Evolutionary conservation across 2,113 vertebrate species (phyloP).

Genomic region (Onychorhynchus coronatus): DNA sequence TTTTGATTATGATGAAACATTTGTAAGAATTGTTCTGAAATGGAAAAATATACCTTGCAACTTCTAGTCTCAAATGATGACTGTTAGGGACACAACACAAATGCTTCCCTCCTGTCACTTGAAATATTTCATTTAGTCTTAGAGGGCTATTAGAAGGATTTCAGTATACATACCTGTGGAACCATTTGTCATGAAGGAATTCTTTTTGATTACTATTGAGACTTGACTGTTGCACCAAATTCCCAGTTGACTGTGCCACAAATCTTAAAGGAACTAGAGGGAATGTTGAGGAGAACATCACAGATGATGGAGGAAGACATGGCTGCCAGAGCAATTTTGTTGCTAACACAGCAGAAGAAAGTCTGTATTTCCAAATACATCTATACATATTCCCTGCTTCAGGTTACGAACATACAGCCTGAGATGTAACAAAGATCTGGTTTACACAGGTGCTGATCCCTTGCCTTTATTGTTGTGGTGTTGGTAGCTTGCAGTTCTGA

Average conservation of each 20-base stretch:
- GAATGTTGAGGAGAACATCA: not conserved
- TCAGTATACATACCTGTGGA: not conserved
- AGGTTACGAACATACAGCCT: not conserved
- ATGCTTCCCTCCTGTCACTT: not conserved
- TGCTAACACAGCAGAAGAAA: not conserved
- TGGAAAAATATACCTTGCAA: not conserved
- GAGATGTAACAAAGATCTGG: not conserved
- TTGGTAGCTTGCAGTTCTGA: not conserved
- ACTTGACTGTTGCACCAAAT: not conserved
- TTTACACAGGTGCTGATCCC: not conserved
- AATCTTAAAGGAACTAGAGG: not conserved
- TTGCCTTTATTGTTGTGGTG: not conserved
- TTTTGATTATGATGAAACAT: not conserved
- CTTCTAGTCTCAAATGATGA: slow-evolving; percentile 4
- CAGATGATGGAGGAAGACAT: not conserved
- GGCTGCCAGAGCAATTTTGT: not conserved
- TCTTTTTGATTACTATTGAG: not conserved
- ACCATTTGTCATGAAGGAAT: not conserved
- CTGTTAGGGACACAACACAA: not conserved
- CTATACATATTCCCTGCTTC: not conserved
- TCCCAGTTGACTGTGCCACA: not conserved
- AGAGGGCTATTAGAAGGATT: not conserved
- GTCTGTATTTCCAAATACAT: not conserved
- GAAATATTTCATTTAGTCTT: not conserved
- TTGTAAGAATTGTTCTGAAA: slow-evolving; percentile 13